Conservation (phyloP, 1,140 invertebrate genomes). For the Sinella curviseta region DNA sequence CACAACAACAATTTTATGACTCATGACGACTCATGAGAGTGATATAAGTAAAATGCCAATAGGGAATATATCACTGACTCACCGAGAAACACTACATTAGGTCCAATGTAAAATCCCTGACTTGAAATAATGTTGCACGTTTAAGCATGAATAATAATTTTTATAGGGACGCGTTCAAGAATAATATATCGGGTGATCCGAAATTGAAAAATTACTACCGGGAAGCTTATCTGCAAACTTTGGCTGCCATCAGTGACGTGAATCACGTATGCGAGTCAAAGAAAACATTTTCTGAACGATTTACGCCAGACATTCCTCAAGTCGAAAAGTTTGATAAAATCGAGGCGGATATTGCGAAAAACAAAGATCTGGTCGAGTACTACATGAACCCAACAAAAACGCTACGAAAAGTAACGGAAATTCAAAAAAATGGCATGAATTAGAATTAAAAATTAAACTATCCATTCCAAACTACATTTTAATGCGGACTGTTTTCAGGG, state of each 20-base stretch:
- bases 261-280: conserved; percentile 3
- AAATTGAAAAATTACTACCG: background rate
- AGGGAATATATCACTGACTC: no score
- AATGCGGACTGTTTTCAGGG: background rate
- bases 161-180: background rate
- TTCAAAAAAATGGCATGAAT: no score
- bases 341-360: background rate
- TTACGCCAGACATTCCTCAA: background rate
- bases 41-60: no score
- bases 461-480: no score
- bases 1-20: no score
- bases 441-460: no score
- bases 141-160: background rate
- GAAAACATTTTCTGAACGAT: background rate
- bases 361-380: background rate
- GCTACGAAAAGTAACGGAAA: background rate
- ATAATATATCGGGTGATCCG: background rate
- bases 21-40: no score
- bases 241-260: background rate
- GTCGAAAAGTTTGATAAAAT: background rate
- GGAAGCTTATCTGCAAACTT: background rate
- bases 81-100: no score
- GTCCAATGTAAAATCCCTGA: no score
- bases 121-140: no score
- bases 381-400: background rate